Evolutionary conservation across 2,888 invertebrate genomes (phyloP).

Genomic region (Baronia brevicornis): DNA sequence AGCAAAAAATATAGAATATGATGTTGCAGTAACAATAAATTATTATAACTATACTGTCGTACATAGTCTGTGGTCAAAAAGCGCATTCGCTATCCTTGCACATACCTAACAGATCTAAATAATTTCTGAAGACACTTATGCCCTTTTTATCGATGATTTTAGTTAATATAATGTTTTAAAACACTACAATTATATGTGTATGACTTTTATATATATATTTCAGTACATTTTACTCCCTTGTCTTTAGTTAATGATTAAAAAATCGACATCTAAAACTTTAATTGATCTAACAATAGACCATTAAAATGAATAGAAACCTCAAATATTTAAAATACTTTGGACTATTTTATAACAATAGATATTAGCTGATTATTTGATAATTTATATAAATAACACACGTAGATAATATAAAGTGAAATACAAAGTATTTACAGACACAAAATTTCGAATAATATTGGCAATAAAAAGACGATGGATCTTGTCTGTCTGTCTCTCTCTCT

Average conservation of each 20-base stretch:
- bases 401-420: no score
- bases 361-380: background rate
- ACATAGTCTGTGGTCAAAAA: no score
- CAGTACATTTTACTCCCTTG: conserved; percentile 69
- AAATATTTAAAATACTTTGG: conserved; percentile 24
- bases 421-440: no score
- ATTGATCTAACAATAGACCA: conserved; percentile 15
- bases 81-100: no score
- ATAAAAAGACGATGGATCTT: no score
- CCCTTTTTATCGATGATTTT: conserved; percentile 1
- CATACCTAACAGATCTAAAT: no score
- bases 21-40: no score
- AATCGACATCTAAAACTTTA: conserved; percentile 38
- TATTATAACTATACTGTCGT: no score
- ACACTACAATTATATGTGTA: conserved; percentile 41
- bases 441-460: no score
- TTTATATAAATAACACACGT: conserved; percentile 7
- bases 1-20: no score
- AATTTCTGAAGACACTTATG: no score
- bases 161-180: conserved; percentile 27
- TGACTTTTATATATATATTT: conserved; percentile 52
- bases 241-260: conserved; percentile 29
- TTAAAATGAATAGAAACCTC: conserved; percentile 20
- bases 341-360: conserved; percentile 18
- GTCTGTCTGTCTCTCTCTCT: no score